phyloP scores from a whole-genome alignment of 2,113 vertebrate species.

The Strigops habroptila region DNA sequence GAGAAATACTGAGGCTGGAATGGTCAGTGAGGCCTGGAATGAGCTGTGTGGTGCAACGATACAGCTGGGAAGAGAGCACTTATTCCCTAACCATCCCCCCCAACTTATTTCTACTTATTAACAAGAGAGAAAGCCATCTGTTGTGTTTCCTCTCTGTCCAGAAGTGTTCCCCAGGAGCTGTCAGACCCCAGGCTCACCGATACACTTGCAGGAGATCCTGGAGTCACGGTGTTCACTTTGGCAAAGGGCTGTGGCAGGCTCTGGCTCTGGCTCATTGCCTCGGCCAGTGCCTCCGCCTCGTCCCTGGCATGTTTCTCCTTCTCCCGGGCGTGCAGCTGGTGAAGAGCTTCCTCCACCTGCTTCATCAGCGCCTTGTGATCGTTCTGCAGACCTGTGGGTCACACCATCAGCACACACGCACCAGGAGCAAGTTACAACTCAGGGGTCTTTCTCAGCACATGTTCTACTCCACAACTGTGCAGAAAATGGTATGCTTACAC shows the following conservation, averaged over 20 bases:
- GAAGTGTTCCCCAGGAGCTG: neutral
- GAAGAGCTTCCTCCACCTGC: constrained; percentile 92
- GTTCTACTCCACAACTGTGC: accelerated
- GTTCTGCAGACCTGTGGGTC: constrained; percentile 87
- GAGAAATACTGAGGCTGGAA: neutral
- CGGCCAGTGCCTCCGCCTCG: constrained; percentile 69
- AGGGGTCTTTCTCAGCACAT: neutral
- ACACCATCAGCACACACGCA: neutral
- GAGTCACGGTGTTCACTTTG: constrained; percentile 81
- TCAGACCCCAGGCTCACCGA: constrained; percentile 74
- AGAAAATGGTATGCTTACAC: neutral
- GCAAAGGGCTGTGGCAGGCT: constrained; percentile 79
- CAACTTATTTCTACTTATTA: neutral
- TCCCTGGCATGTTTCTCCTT: constrained; percentile 84
- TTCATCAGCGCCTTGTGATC: constrained; percentile 94
- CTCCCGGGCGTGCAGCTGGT: constrained; percentile 87
- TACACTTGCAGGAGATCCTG: constrained; percentile 84
- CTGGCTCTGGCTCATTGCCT: constrained; percentile 65
- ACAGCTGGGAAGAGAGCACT: neutral
- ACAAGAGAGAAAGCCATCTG: neutral
- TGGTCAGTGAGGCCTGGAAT: neutral
- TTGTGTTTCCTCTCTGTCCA: neutral
- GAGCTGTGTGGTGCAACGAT: neutral
- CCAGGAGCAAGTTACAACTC: accelerated
- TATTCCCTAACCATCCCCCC: neutral